A percentile compares a stretch with the other conserved stretches of the same genome.
Conservation (phyloP, 1,140 invertebrate genomes). For the Lepidurus couesii region DNA sequence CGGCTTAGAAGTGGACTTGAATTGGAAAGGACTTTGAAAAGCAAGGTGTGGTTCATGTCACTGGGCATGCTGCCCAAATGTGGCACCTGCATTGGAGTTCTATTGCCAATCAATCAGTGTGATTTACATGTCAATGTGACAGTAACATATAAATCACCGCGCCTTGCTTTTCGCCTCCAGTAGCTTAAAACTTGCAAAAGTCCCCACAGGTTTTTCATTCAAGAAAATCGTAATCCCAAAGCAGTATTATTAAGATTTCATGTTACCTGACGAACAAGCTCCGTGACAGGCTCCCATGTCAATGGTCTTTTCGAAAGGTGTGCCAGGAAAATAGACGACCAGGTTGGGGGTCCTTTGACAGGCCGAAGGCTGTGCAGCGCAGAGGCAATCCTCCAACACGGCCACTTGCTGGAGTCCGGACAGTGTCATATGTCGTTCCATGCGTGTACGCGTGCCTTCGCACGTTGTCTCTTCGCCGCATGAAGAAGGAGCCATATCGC, state of each 20-base stretch:
- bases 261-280: slow-evolving; percentile 43
- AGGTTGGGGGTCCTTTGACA: slow-evolving; percentile 46
- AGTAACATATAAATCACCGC: slow-evolving; percentile 17
- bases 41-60: slow-evolving; percentile 5
- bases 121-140: slow-evolving; percentile 5
- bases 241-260: not conserved
- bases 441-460: slow-evolving; percentile 42
- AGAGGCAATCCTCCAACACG: slow-evolving; percentile 48
- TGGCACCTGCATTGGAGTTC: not conserved
- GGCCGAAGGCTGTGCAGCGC: slow-evolving; percentile 39
- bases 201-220: not conserved
- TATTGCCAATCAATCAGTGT: slow-evolving; percentile 22
- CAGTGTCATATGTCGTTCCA: slow-evolving; percentile 48
- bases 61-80: slow-evolving; percentile 2
- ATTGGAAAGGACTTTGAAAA: not conserved
- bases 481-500: slow-evolving; percentile 38
- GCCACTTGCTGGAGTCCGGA: slow-evolving; percentile 47
- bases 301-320: slow-evolving; percentile 48
- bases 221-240: not conserved
- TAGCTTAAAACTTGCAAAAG: not conserved
- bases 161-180: slow-evolving; percentile 22
- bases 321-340: slow-evolving; percentile 47
- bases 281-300: slow-evolving; percentile 50
- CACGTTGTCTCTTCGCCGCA: slow-evolving; percentile 45
- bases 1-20: not conserved